These are phyloP conservation scores for Cheilosia variabilis DNA, from an alignment of 2,888 invertebrate species.

Conservation along the genomic window DNA sequence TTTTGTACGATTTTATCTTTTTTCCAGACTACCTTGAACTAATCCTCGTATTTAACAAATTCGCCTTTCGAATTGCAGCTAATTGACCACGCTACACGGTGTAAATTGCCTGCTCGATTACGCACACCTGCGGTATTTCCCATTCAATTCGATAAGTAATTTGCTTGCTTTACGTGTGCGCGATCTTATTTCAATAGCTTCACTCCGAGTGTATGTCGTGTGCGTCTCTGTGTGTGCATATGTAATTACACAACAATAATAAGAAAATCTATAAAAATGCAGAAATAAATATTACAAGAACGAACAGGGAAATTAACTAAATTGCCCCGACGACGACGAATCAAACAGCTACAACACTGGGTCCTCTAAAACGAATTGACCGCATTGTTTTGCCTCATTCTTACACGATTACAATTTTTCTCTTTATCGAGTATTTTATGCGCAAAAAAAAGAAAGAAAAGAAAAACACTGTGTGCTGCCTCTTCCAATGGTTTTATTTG, in stretches of 20 bases:
- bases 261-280: slow-evolving; percentile 41
- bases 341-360: slow-evolving; percentile 12
- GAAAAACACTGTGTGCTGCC: slow-evolving; percentile 9
- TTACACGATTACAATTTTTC: slow-evolving; percentile 53
- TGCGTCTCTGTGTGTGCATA: neutral
- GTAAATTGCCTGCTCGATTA: neutral
- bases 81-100: neutral
- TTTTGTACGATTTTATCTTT: too few species aligned
- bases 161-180: slow-evolving; percentile 24
- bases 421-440: slow-evolving; percentile 35
- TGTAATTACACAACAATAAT: slow-evolving; percentile 53
- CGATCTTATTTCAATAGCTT: slow-evolving; percentile 36
- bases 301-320: slow-evolving; percentile 46
- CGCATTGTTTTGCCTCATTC: slow-evolving; percentile 72
- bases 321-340: slow-evolving; percentile 34
- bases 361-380: slow-evolving; percentile 65
- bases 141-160: slow-evolving; percentile 35
- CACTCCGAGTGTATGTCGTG: neutral
- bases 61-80: neutral
- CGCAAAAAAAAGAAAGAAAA: slow-evolving; percentile 27
- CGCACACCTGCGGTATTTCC: slow-evolving; percentile 9
- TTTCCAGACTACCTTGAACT: too few species aligned
- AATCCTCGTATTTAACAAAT: too few species aligned
- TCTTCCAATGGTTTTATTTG: slow-evolving; percentile 23
- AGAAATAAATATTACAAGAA: slow-evolving; percentile 37